Evolutionary conservation across 2,113 vertebrate genomes (phyloP).

Genomic region (Grammomys dolichurus): DNA sequence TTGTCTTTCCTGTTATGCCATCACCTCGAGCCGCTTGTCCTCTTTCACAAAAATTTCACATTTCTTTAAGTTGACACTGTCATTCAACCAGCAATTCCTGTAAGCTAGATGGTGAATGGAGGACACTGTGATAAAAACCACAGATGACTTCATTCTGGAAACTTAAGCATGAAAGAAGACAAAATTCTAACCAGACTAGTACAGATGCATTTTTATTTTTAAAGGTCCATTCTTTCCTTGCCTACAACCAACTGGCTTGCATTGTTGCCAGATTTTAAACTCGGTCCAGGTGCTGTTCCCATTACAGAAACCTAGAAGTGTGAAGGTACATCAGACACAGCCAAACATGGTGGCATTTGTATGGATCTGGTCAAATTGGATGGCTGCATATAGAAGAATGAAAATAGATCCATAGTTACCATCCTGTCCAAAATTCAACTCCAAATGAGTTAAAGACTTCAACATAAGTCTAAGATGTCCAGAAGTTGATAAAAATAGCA

Average conservation of each 20-base stretch:
- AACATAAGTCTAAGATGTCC: neutral
- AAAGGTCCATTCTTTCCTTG: neutral
- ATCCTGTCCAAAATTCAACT: neutral
- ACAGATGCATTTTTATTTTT: neutral
- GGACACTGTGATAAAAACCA: neutral
- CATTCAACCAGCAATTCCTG: neutral
- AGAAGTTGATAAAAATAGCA: neutral
- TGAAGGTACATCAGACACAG: neutral
- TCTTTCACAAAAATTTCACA: rapidly evolving
- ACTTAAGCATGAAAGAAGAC: neutral
- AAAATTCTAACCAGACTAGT: neutral
- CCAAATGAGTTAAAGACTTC: neutral
- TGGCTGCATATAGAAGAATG: neutral
- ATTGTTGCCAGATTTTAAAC: neutral
- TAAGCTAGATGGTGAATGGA: neutral
- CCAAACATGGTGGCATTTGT: rapidly evolving
- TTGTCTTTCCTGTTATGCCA: neutral
- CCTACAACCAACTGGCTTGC: neutral
- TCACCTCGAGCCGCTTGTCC: rapidly evolving
- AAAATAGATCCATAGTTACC: neutral
- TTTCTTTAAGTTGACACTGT: neutral
- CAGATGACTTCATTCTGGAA: neutral
- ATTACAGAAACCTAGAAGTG: neutral
- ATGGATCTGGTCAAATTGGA: neutral
- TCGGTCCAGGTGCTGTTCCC: neutral